Base-by-base conservation (phyloP, 2,797 vertebrate species). In the Hipposideros larvatus region DNA sequence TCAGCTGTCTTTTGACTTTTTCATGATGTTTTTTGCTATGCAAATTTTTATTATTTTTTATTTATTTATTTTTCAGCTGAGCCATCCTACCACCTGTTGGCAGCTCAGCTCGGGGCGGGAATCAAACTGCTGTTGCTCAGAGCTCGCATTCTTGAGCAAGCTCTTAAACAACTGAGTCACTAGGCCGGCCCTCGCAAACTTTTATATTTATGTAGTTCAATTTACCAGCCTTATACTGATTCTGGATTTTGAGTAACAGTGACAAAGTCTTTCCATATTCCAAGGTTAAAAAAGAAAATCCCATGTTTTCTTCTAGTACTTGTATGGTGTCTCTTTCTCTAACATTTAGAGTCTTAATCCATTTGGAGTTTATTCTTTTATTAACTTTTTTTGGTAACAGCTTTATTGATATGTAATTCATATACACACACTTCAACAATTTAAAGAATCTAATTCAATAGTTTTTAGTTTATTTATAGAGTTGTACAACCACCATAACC, bases 271-370 rank as follows among this genome's bases (percentile, higher is more conserved):
- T 89, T 85, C 22, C 31, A 84, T 51, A 88, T 16, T 46, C 71
- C 43, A 96, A 14, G 7, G 24, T 70, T 68, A 87, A 91, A 59
- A n/a, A 68, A 91, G 10, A 82, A 94, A 96, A 71, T 26, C 3
- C 0, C 2, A 28, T 34, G 26, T 18, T 87, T 96, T 75, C 65
- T 92, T 88, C 16, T 74, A 87, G 16, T 24, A 73, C 7, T 61
- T 55, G n/a, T 43, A 43, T 59, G 1, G 8, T 70, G 19, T 71
- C 51, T 48, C 11, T 75, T 3, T 63, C 21, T 89, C 37, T 82
- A 73, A 41, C 34, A 70, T 73, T 89, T 91, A 73, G 57, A 87
- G n/a, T 26, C 31, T 71, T n/a, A 65, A 91, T 43, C 43, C 24
- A 34, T 53, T 61, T 90, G 66, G 34, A 65, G 14, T 59, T 34